These are phyloP conservation scores for Meandrina meandrites DNA, from an alignment of 92 coral and sea anemone species.

Conservation along the genomic window DNA sequence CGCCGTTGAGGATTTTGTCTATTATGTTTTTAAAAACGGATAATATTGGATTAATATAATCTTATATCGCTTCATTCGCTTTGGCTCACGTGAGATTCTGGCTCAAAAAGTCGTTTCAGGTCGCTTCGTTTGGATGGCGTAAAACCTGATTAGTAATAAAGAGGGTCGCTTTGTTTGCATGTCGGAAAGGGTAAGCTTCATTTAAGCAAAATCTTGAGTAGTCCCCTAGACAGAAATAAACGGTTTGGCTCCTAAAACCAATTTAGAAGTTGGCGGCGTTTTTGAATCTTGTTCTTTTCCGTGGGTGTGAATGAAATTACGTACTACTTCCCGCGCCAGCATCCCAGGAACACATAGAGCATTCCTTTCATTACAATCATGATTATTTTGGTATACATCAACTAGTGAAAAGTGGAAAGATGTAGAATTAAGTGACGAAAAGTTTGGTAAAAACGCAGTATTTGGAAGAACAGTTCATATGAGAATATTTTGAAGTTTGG, in stretches of 20 bases:
- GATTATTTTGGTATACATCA: no score
- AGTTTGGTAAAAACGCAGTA: no score
- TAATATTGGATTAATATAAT: not conserved
- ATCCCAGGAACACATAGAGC: not conserved
- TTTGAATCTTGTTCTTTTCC: not conserved
- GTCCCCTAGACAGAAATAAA: not conserved
- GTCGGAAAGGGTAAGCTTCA: not conserved
- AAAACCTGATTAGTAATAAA: not conserved
- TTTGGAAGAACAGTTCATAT: no score
- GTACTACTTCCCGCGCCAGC: not conserved
- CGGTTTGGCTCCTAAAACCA: not conserved
- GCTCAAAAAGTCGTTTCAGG: not conserved
- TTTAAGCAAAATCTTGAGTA: not conserved
- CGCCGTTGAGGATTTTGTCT: not conserved
- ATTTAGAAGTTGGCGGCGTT: not conserved
- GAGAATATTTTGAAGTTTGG: not conserved
- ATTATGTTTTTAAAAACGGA: not conserved
- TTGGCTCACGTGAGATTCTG: not conserved
- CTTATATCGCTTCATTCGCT: not conserved
- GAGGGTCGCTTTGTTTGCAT: not conserved
- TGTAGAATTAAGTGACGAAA: no score
- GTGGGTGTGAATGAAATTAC: not conserved
- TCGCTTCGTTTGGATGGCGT: not conserved
- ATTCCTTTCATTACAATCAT: not conserved
- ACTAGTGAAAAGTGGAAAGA: no score